These are phyloP conservation scores for Platypus cylindrus DNA, from an alignment of 2,888 invertebrate species.

Conservation along the genomic window DNA sequence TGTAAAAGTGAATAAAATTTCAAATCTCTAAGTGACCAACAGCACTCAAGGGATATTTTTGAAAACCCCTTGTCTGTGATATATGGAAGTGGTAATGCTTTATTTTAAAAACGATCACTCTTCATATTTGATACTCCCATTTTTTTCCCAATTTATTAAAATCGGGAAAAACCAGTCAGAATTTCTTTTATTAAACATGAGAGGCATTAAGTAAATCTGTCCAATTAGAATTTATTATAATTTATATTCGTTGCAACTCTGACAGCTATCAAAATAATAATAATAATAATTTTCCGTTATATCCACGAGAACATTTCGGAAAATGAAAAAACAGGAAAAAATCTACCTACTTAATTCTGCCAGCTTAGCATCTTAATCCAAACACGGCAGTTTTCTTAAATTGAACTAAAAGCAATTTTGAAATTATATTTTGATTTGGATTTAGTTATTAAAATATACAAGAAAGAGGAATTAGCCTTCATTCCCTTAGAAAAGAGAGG, in stretches of 20 bases:
- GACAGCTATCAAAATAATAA: too few species aligned
- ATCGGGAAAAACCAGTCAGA: too few species aligned
- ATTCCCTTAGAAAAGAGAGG: conserved; percentile 23
- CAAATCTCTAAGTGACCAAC: conserved; percentile 2
- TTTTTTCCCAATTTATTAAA: too few species aligned
- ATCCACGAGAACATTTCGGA: too few species aligned
- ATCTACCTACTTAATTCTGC: conserved; percentile 13
- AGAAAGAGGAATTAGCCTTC: conserved; percentile 24
- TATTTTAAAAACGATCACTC: neutral
- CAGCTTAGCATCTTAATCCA: conserved; percentile 11
- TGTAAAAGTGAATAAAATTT: conserved; percentile 2
- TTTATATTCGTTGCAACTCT: too few species aligned
- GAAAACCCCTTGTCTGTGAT: too few species aligned
- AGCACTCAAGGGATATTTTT: neutral
- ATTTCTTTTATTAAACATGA: too few species aligned
- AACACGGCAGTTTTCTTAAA: conserved; percentile 12
- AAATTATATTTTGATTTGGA: conserved; percentile 28
- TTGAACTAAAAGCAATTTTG: conserved; percentile 15
- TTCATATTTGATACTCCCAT: neutral
- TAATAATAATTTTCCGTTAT: too few species aligned
- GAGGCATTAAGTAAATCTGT: too few species aligned
- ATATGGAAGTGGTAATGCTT: neutral
- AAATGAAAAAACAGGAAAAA: too few species aligned
- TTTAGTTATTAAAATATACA: conserved; percentile 29
- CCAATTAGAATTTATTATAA: too few species aligned